phyloP scores from a whole-genome alignment of 2,797 vertebrate species.

The Scarus forsteni region DNA sequence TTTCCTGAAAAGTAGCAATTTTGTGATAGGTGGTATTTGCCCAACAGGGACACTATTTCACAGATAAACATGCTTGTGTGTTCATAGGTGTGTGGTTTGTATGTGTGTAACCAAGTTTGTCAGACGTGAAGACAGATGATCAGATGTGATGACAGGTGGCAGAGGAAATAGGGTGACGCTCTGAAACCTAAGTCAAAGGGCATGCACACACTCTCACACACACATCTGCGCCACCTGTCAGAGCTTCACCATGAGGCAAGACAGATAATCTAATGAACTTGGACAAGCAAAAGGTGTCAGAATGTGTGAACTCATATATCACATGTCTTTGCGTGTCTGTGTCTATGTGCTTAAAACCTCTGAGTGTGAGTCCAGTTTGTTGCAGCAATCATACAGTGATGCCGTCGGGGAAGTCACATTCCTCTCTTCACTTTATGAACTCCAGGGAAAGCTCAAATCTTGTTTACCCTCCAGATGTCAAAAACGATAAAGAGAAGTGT shows the following conservation, averaged over 20 bases:
- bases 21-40: too few relatives aligned
- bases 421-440: conserved; percentile 43
- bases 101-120: conserved; percentile 37
- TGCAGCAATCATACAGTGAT: conserved; percentile 27
- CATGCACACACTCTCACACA: conserved; percentile 17
- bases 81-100: neutral
- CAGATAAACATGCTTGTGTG: neutral
- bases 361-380: neutral
- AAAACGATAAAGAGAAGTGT: conserved; percentile 37
- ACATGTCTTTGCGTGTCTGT: conserved; percentile 17
- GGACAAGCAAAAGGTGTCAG: conserved; percentile 53
- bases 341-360: neutral
- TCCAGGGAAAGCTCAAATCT: conserved; percentile 49
- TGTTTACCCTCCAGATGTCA: conserved; percentile 64
- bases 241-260: conserved; percentile 41
- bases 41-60: neutral
- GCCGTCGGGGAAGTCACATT: conserved; percentile 42
- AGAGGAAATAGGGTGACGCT: conserved; percentile 57
- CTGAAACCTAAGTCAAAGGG: conserved; percentile 55
- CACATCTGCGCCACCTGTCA: conserved; percentile 53
- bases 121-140: conserved; percentile 53
- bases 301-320: conserved; percentile 24
- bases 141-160: conserved; percentile 66
- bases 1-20: too few relatives aligned
- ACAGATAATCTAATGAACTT: conserved; percentile 54